Base-by-base conservation (phyloP, 1,140 invertebrate species). In the Branchinecta lynchi region DNA sequence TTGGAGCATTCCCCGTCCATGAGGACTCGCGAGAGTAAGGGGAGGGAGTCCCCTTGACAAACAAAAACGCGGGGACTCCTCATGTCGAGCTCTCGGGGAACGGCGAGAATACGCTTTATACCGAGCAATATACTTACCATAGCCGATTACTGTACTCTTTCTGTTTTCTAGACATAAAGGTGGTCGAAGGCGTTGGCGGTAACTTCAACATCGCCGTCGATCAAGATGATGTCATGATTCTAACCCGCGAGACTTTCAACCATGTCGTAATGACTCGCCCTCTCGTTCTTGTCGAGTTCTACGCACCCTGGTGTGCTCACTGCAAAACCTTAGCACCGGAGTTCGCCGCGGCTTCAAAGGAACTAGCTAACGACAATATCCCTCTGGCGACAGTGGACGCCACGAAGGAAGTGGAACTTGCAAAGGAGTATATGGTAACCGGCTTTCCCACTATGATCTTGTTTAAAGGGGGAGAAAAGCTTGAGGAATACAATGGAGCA, bases 351-450 rank as follows among this genome's bases (percentile, higher is more conserved):
- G 78, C 78, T 10, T 77, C 78, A 7, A 73, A 74, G 68, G 72
- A 73, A 10, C 66, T 79, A 43, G 77, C 76, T 70, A 74, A 77
- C 21, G 76, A 77, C 8, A 79, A 79, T 43, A 76, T 83, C 43
- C 70, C 75, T 17, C 72, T 83, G 46, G 80, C 76, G 6, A 83
- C 82, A 75, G 80, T 83, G 0, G 82, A 83, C 75, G 80, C 81
- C 8, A 82, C 81, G 12, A 75, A 77, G 67, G 78, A 83, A 70
- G 74, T 60, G n/a, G 77, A 78, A 15, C 70, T 83, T n/a, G 80
- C 78, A 20, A 74, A 77, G 70, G 77, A 78, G 74, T 80, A 74
- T 73, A 74, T 73, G 71, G 73, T 77, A 9, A 51, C 68, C 3
- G 80, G 80, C 9, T 82, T 81, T 70, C 81, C 81, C 45, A 82